Evolutionary conservation across 2,797 vertebrate species (phyloP).

Genomic region (Girardinus metallicus): DNA sequence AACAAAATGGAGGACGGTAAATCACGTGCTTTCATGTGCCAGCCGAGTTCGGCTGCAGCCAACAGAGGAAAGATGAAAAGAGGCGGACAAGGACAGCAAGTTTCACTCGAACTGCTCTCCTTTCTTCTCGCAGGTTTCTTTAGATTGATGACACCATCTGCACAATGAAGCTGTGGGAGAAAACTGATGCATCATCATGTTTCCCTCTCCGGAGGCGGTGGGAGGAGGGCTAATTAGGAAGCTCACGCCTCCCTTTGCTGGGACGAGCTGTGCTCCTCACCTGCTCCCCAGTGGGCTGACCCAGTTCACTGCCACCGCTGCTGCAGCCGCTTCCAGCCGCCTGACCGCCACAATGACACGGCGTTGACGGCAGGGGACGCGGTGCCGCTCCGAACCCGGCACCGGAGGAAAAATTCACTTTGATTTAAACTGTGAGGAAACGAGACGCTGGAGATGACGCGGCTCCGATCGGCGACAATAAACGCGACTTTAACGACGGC

Average conservation of each 20-base stretch:
- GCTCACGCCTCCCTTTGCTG: constrained; percentile 53
- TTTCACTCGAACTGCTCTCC: constrained; percentile 59
- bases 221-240: constrained; percentile 64
- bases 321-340: constrained; percentile 15
- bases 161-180: constrained; percentile 46
- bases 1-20: not conserved
- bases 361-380: not conserved
- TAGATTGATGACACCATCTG: constrained; percentile 74
- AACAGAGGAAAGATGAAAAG: constrained; percentile 38
- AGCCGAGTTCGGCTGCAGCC: not conserved
- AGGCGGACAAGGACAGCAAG: constrained; percentile 42
- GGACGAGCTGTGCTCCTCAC: constrained; percentile 70
- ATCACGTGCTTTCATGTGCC: not conserved
- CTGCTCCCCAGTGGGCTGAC: constrained; percentile 73
- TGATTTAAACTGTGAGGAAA: constrained; percentile 28
- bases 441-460: not conserved
- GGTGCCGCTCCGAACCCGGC: not conserved
- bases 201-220: constrained; percentile 51
- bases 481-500: not conserved
- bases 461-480: not conserved
- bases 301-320: constrained; percentile 64
- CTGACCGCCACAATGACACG: constrained; percentile 7
- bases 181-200: constrained; percentile 67
- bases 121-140: constrained; percentile 42
- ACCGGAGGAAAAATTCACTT: constrained; percentile 22